These are phyloP conservation scores for Alaudala cheleensis DNA, from an alignment of 2,113 vertebrate species.

Conservation along the genomic window DNA sequence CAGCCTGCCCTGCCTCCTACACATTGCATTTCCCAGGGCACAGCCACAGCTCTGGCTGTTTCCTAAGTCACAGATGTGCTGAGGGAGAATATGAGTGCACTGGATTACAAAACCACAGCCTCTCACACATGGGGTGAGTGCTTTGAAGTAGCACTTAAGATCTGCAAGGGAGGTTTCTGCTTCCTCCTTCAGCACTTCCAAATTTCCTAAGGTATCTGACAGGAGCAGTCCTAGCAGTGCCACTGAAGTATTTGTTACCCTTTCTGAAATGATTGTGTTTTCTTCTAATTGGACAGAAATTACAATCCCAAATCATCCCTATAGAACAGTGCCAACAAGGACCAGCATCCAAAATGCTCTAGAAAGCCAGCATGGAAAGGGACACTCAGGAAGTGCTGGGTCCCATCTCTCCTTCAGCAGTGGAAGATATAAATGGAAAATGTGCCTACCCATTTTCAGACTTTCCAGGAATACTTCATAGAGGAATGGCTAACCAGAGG, in stretches of 20 bases:
- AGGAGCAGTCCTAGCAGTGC: not conserved
- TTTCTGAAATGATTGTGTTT: not conserved
- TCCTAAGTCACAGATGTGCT: not conserved
- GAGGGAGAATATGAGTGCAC: rapidly evolving
- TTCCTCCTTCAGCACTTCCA: not conserved
- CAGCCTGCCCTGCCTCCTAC: not conserved
- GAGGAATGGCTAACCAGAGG: not conserved
- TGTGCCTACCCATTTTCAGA: not conserved
- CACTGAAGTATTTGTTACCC: not conserved
- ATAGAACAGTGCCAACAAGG: not conserved
- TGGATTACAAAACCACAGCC: not conserved
- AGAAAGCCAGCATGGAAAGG: not conserved
- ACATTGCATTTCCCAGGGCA: not conserved
- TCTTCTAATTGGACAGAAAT: not conserved
- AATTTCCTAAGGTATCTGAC: not conserved
- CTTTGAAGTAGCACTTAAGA: not conserved
- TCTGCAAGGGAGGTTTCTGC: not conserved
- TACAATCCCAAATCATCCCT: not conserved
- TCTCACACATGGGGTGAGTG: rapidly evolving
- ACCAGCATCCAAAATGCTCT: not conserved
- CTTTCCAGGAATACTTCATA: not conserved
- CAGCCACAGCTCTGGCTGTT: not conserved
- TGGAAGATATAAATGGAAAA: not conserved
- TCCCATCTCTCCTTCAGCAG: not conserved
- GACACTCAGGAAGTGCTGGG: not conserved